Percentiles rank a stretch among this genome's conserved stretches.
Conservation (phyloP, 2,888 invertebrate genomes). For the Amphimallon solstitiale region DNA sequence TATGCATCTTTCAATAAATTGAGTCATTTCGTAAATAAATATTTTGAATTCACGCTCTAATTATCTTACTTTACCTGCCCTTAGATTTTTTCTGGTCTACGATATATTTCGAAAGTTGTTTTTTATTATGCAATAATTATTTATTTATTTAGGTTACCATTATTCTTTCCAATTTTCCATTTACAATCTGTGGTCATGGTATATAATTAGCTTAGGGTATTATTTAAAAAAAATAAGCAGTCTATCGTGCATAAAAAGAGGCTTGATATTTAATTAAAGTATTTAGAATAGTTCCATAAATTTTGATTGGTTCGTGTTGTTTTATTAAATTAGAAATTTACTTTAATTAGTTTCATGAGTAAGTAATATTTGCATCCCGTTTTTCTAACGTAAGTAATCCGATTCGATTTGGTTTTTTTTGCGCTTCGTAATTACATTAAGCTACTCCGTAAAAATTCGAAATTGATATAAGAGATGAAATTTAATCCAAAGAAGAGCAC, state of each 20-base stretch:
- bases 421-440: conserved; percentile 12
- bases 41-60: no score
- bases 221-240: background rate
- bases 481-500: background rate
- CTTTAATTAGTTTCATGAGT: conserved; percentile 20
- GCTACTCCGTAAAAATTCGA: conserved; percentile 1
- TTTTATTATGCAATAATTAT: no score
- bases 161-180: no score
- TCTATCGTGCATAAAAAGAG: background rate
- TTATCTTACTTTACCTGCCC: no score
- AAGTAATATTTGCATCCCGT: conserved; percentile 1
- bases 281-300: background rate
- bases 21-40: no score
- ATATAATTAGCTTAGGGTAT: background rate
- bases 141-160: no score
- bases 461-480: background rate
- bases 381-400: conserved; percentile 2
- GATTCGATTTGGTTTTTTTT: conserved; percentile 17
- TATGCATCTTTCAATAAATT: no score
- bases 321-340: conserved; percentile 5
- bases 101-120: no score
- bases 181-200: no score
- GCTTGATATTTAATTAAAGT: conserved; percentile 10
- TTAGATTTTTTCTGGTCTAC: no score
- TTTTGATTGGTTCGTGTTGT: background rate